These are phyloP conservation scores for Octomys mimax DNA, from an alignment of 2,797 vertebrate species.

Conservation along the genomic window DNA sequence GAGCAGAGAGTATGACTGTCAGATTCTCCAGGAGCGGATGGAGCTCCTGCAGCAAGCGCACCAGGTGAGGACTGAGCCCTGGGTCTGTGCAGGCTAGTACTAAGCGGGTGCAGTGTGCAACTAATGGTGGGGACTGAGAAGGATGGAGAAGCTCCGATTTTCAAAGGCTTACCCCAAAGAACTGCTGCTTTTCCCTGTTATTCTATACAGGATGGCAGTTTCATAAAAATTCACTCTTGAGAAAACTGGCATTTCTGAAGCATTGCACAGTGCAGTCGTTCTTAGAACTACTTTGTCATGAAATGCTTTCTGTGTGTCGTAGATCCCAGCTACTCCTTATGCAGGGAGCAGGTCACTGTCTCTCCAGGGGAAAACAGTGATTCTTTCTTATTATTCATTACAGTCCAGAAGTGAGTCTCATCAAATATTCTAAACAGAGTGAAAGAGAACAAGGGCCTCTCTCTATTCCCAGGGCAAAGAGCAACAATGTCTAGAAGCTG, in stretches of 20 bases:
- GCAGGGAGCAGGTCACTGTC: background rate
- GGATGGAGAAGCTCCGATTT: background rate
- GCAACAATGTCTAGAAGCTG: background rate
- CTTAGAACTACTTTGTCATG: background rate
- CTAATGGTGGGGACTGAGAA: background rate
- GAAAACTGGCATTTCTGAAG: constrained; percentile 26
- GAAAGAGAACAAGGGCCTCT: background rate
- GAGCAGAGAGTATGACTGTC: constrained; percentile 98
- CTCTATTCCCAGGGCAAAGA: constrained; percentile 39
- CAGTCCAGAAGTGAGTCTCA: background rate
- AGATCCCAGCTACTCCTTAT: background rate
- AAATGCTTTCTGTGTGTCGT: background rate
- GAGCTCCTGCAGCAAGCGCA: constrained; percentile 99
- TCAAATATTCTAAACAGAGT: background rate
- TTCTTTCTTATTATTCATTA: background rate
- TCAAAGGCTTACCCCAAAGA: background rate
- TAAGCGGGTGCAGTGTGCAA: background rate
- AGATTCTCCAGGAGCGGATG: constrained; percentile 99
- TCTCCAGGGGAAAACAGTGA: background rate
- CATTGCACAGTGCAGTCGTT: background rate
- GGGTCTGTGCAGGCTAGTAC: background rate
- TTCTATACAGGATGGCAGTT: background rate
- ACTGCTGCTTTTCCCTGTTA: background rate
- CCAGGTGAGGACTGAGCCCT: constrained; percentile 90
- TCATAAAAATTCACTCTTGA: background rate